A percentile compares a stretch with the other conserved stretches of the same genome.
These are phyloP conservation scores for Rhodophaea formosa DNA, from an alignment of 2,888 invertebrate genomes.

Conservation along the genomic window DNA sequence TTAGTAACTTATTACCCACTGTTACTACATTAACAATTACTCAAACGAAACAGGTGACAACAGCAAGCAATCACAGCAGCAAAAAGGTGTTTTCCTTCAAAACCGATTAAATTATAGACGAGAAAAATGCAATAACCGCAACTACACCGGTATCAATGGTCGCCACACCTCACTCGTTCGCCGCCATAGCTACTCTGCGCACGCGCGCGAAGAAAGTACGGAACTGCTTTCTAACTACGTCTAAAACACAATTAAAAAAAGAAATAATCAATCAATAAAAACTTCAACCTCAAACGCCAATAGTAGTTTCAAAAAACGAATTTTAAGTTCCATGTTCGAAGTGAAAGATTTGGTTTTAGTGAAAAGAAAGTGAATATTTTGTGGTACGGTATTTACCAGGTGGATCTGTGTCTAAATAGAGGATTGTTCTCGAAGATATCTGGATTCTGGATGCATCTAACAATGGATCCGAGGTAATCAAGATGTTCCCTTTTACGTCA, in stretches of 20 bases:
- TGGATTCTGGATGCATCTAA: conserved; percentile 37
- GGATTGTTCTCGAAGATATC: conserved; percentile 31
- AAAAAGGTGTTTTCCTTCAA: conserved; percentile 15
- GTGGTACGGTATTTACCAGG: conserved; percentile 20
- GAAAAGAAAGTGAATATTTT: conserved; percentile 47
- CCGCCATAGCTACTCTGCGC: conserved; percentile 59
- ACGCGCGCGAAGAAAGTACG: conserved; percentile 68
- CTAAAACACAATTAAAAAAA: conserved; percentile 17
- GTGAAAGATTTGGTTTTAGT: conserved; percentile 28
- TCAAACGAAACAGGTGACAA: conserved; percentile 1
- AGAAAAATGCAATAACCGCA: conserved; percentile 34
- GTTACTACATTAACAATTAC: not conserved
- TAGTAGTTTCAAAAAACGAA: conserved; percentile 28
- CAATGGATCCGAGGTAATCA: conserved; percentile 65
- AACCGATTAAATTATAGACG: conserved; percentile 15
- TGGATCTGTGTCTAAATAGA: conserved; percentile 23
- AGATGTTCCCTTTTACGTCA: conserved; percentile 15
- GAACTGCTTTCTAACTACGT: conserved; percentile 65
- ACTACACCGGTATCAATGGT: conserved; percentile 39
- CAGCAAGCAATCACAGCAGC: not conserved
- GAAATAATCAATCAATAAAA: conserved; percentile 1
- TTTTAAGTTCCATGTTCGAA: conserved; percentile 31
- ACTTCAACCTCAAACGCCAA: conserved; percentile 7
- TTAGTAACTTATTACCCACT: no score
- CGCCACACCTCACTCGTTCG: conserved; percentile 56